These are phyloP conservation scores for Tinea trinotella DNA, from an alignment of 2,888 invertebrate genomes.

Conservation along the genomic window DNA sequence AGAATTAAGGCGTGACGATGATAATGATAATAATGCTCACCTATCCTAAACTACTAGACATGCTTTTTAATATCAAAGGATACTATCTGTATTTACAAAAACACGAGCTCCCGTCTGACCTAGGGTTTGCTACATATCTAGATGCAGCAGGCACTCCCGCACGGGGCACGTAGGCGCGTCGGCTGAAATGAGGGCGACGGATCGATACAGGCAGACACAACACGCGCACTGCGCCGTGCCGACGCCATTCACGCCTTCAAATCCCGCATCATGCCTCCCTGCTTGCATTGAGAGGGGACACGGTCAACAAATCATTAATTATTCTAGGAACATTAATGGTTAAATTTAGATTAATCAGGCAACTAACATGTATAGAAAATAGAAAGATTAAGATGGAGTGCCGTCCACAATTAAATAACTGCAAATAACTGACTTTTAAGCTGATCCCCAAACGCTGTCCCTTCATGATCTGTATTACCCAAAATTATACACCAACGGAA, in stretches of 20 bases:
- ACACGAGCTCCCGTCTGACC: slow-evolving; percentile 4
- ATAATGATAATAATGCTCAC: too few relatives aligned
- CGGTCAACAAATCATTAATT: slow-evolving; percentile 14
- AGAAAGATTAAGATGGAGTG: too few relatives aligned
- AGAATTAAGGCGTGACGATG: too few relatives aligned
- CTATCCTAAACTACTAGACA: too few relatives aligned
- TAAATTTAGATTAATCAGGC: too few relatives aligned
- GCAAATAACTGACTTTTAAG: too few relatives aligned
- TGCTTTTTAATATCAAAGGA: too few relatives aligned
- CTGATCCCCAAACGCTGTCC: too few relatives aligned
- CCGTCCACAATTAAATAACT: too few relatives aligned
- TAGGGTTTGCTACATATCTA: slow-evolving; percentile 10
- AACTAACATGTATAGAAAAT: too few relatives aligned
- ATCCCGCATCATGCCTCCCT: slow-evolving; percentile 17
- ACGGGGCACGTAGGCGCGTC: slow-evolving; percentile 42
- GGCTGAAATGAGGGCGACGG: slow-evolving; percentile 65
- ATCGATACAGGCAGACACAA: slow-evolving; percentile 72
- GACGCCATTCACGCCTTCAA: slow-evolving; percentile 20
- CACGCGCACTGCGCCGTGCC: slow-evolving; percentile 29
- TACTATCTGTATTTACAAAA: background rate
- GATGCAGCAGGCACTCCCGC: slow-evolving; percentile 22
- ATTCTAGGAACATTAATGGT: background rate
- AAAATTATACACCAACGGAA: too few relatives aligned
- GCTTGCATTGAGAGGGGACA: slow-evolving; percentile 16
- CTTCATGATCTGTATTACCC: too few relatives aligned